These are phyloP conservation scores for Troilus luridus DNA, from an alignment of 2,888 invertebrate genomes.

Conservation along the genomic window DNA sequence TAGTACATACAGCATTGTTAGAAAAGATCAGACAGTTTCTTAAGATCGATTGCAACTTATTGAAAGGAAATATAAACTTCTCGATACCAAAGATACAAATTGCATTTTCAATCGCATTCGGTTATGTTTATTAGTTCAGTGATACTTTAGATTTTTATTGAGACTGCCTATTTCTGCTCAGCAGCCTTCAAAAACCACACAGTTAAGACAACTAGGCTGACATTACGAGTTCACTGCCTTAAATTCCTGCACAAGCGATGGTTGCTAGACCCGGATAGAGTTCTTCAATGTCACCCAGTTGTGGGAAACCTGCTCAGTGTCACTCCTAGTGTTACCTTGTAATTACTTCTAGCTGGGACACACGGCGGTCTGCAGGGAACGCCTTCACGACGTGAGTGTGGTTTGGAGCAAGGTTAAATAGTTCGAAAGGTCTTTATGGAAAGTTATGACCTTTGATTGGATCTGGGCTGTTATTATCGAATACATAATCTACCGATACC, in stretches of 20 bases:
- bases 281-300: slow-evolving; percentile 10
- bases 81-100: too few species aligned
- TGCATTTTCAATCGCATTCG: not conserved
- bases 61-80: not conserved
- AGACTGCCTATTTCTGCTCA: not conserved
- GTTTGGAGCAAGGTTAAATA: slow-evolving; percentile 24
- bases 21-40: too few species aligned
- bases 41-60: too few species aligned
- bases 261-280: slow-evolving; percentile 14
- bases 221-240: not conserved
- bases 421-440: slow-evolving; percentile 15
- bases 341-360: not conserved
- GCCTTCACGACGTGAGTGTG: not conserved
- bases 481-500: not conserved
- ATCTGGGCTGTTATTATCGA: not conserved
- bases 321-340: not conserved
- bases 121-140: not conserved
- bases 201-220: not conserved
- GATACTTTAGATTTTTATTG: not conserved
- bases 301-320: slow-evolving; percentile 3
- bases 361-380: not conserved
- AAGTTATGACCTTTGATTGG: slow-evolving; percentile 1
- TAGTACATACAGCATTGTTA: too few species aligned
- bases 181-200: not conserved
- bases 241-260: not conserved